Conservation (phyloP, 1,140 invertebrate species). For the Scaptomyza pallida region DNA sequence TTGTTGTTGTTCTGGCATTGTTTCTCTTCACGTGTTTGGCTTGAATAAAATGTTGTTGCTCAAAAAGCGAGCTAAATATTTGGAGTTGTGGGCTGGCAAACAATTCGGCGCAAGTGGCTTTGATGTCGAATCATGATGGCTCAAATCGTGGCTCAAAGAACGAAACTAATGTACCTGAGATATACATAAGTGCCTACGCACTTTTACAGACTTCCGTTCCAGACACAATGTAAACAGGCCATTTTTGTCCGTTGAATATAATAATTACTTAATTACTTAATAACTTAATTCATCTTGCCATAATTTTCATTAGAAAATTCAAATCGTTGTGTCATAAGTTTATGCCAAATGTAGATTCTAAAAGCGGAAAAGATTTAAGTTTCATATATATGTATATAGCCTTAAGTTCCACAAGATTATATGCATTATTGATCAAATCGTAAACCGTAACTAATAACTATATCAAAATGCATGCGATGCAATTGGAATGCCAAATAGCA, state of each 20-base stretch:
- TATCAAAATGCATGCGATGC: conserved; percentile 48
- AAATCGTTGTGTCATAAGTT: neutral
- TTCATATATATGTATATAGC: too few species aligned
- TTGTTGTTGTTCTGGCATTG: conserved; percentile 53
- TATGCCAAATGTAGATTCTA: neutral
- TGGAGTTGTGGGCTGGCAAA: conserved; percentile 34
- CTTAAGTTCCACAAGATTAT: too few species aligned
- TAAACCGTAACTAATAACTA: conserved; percentile 74
- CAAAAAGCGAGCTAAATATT: conserved; percentile 26
- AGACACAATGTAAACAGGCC: neutral
- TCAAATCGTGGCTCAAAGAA: conserved; percentile 12
- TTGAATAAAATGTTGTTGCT: conserved; percentile 32
- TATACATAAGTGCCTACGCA: too few species aligned
- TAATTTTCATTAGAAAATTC: neutral
- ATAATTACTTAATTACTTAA: conserved; percentile 11
- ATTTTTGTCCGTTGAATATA: conserved; percentile 4
- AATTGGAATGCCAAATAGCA: conserved; percentile 53
- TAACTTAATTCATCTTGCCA: conserved; percentile 4
- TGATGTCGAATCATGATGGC: conserved; percentile 27
- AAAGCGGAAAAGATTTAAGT: too few species aligned
- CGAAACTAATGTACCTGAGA: too few species aligned
- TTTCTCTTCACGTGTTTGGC: conserved; percentile 54
- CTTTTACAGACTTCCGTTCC: neutral
- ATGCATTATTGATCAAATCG: too few species aligned
- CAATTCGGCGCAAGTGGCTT: conserved; percentile 38